These are phyloP conservation scores for Neomorphus geoffroyi DNA, from an alignment of 2,797 vertebrate species.

Conservation along the genomic window DNA sequence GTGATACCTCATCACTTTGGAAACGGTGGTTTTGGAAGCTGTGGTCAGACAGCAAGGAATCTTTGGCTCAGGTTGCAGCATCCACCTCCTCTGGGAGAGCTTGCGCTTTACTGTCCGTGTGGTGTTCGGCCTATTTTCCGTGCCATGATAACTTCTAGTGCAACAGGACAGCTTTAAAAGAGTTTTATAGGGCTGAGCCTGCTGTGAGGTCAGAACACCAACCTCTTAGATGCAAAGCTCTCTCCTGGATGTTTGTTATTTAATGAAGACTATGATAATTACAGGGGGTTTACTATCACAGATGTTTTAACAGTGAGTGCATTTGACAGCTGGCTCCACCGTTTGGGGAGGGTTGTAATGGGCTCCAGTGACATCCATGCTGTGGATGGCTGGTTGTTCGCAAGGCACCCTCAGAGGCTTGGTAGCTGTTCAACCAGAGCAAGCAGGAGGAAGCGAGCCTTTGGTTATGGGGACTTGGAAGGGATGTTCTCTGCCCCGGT, in stretches of 20 bases:
- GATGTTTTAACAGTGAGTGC: not conserved
- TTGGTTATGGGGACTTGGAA: not conserved
- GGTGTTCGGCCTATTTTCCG: not conserved
- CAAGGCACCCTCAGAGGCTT: not conserved
- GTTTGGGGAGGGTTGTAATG: not conserved
- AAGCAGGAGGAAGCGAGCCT: not conserved
- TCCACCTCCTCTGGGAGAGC: not conserved
- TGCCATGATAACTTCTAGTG: not conserved
- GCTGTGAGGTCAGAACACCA: not conserved
- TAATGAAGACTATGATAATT: not conserved
- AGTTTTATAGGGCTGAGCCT: not conserved
- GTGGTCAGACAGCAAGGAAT: not conserved
- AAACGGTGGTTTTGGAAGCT: too few species aligned
- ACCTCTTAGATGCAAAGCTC: not conserved
- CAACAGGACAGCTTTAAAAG: not conserved
- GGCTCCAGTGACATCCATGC: accelerated
- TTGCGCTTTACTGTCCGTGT: not conserved
- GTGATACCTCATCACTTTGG: too few species aligned
- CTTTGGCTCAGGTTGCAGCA: not conserved
- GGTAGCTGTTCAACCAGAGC: not conserved
- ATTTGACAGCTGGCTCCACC: not conserved
- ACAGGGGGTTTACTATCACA: not conserved
- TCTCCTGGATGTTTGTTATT: not conserved
- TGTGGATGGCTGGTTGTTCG: not conserved
- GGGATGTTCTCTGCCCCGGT: not conserved